A percentile compares a stretch with the other conserved stretches of the same genome.
These are phyloP conservation scores for Agonopterix arenella DNA, from an alignment of 2,888 invertebrate genomes.

Conservation along the genomic window DNA sequence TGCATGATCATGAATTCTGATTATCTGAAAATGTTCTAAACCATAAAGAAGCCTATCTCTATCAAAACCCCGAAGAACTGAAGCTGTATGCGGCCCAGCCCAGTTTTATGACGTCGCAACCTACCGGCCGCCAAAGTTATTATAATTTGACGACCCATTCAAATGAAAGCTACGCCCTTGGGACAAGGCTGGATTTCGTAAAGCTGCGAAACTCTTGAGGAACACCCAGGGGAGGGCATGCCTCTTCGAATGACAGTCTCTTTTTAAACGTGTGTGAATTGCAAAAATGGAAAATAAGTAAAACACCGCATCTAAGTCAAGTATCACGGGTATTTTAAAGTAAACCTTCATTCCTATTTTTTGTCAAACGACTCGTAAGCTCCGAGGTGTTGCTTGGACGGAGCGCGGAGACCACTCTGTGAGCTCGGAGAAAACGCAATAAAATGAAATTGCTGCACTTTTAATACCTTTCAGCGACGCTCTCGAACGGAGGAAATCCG, in stretches of 20 bases:
- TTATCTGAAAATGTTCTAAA: too few species aligned
- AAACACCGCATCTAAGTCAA: constrained; percentile 26
- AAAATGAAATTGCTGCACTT: constrained; percentile 26
- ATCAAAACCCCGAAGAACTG: too few species aligned
- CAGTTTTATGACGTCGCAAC: too few species aligned
- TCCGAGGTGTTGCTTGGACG: background rate
- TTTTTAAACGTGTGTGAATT: constrained; percentile 35
- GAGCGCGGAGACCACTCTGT: constrained; percentile 18
- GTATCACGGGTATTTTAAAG: too few species aligned
- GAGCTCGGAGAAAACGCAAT: constrained; percentile 25
- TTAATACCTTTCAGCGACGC: constrained; percentile 20
- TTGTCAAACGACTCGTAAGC: background rate
- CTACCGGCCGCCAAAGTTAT: background rate
- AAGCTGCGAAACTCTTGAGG: constrained; percentile 36
- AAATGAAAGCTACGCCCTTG: constrained; percentile 34
- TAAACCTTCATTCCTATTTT: background rate
- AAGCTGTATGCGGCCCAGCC: too few species aligned
- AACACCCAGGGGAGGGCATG: constrained; percentile 32
- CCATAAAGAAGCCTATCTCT: too few species aligned
- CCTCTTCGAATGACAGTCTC: constrained; percentile 24
- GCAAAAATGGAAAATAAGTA: constrained; percentile 2
- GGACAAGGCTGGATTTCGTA: constrained; percentile 26
- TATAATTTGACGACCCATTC: constrained; percentile 40
- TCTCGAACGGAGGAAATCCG: constrained; percentile 11
- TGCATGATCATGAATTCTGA: too few species aligned